Evolutionary conservation across 2,797 vertebrate species (phyloP), one percentile per base, ranked within the genome.

Genomic region (Cuculus canorus): DNA sequence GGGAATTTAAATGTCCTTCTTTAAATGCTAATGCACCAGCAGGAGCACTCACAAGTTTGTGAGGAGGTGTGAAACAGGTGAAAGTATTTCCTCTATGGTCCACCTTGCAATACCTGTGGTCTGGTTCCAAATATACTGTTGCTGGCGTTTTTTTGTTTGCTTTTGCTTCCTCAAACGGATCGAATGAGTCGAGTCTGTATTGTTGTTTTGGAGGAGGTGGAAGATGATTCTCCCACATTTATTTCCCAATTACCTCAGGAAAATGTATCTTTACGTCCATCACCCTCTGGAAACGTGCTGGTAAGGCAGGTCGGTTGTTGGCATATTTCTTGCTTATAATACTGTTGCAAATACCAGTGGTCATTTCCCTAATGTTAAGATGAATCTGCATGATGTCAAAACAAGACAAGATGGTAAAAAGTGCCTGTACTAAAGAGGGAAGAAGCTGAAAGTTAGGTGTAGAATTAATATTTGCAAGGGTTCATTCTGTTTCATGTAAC

Each of bases 151-250:
- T 94, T 86, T 76, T 39, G 23, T 86, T 94, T 80, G 88, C 63
- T 84, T 89, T 94, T 97, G 91, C 52, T 94, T 93, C 61, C 84
- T 96, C 90, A 97, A 97, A 96, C 98, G 65, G 98, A 98, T 98
- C 98, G 98, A 97, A 99, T 99, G 97, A 99, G 99, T 98, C 99
- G 99, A 95, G 99, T 99, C 97, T 99, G 99, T 98, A 99, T 99
- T 97, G 99, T 99, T 98, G 99, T 99, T 98, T 98, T 99, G 98
- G 99, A 99, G 98, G 99, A 99, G 98, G 99, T 98, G 97, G 99
- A 99, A 98, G 99, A 99, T 97, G 99, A 99, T 93, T 98, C 98
- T 97, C 98, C 98, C 96, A 97, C 98, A 85, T 98, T 98, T 97
- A 96, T 97, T 98, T 98, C 98, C 97, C 98, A 98, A 87, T 96